Base-by-base conservation (phyloP, 2,888 invertebrate species). In the Unio pictorum region DNA sequence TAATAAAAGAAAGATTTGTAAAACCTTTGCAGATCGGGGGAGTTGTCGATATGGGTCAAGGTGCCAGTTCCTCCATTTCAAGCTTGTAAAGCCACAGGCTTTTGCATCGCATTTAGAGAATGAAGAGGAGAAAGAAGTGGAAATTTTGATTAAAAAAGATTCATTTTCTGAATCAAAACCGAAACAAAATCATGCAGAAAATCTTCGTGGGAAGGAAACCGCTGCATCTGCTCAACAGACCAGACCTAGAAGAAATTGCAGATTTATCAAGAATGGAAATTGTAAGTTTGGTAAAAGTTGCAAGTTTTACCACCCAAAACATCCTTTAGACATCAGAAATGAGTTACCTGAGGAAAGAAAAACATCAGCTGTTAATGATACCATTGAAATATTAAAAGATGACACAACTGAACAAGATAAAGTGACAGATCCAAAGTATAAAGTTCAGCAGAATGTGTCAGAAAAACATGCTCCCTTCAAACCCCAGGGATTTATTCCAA, bases 261-360 rank as follows among this genome's bases (percentile, higher is more conserved):
- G 58, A 23, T 78, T 69, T 68, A 82, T 74, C 69, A 79, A 72
- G 34, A 67, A 72, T 57, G 84, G 84, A 17, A 69, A 72, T 57
- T 87, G 87, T 64, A 65, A 67, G 18, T 78, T 67, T 67, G 86
- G 86, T 20, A 71, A 74, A 56, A 74, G 71, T 55, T 87, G 87
- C 66, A 69, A 66, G 26, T 86, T 81, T 75, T 65, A 67, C 34
- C 87, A 87, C 72, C 64, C 75, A 63, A 26, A 62, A 45, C 15
- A 15, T 45, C 55, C 61, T 59, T 58, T 30, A 58, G 45, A 67
- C 26, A 28, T 15, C 17, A 45, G 23, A 67, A 62, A 58, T 55
- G 30, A 28, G 30, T 28, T 18, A n/a, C 30, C 58, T 59, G 55
- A 65, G 59, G 23, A 20, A 20, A 67, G n/a, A 15, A 23, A 34